phyloP scores from a whole-genome alignment of 2,113 vertebrate genomes.

The Nothobranchius furzeri region DNA sequence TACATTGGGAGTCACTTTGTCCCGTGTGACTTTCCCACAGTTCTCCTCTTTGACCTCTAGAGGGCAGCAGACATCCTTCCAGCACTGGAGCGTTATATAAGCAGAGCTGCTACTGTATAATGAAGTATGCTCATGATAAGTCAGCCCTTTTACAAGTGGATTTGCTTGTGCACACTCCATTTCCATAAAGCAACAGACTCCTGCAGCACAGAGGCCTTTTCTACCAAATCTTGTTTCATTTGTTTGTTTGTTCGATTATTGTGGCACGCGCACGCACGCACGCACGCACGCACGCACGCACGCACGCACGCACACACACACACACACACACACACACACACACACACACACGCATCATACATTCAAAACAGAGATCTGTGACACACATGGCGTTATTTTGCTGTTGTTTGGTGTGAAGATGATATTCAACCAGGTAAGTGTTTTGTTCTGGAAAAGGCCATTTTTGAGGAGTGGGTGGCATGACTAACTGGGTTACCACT shows the following conservation, averaged over 20 bases:
- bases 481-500: conserved; percentile 69
- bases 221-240: conserved; percentile 29
- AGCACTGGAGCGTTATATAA: conserved; percentile 62
- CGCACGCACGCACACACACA: conserved; percentile 2
- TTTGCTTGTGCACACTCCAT: conserved; percentile 54
- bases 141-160: conserved; percentile 61
- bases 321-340: neutral
- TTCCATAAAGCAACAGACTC: conserved; percentile 37
- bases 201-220: conserved; percentile 27
- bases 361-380: neutral
- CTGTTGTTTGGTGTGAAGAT: conserved; percentile 39
- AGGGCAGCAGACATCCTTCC: conserved; percentile 61
- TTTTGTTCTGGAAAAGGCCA: conserved; percentile 56
- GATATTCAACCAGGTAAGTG: conserved; percentile 53
- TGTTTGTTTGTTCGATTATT: conserved; percentile 23
- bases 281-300: neutral
- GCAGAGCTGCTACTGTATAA: conserved; percentile 58
- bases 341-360: conserved; percentile 3
- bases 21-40: conserved; percentile 67
- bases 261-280: neutral
- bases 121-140: conserved; percentile 63
- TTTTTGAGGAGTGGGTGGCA: conserved; percentile 52
- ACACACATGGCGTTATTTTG: no score
- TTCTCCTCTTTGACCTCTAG: conserved; percentile 55
- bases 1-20: conserved; percentile 41